Conservation (phyloP, 1,140 invertebrate species). For the Aphidius ervi region DNA sequence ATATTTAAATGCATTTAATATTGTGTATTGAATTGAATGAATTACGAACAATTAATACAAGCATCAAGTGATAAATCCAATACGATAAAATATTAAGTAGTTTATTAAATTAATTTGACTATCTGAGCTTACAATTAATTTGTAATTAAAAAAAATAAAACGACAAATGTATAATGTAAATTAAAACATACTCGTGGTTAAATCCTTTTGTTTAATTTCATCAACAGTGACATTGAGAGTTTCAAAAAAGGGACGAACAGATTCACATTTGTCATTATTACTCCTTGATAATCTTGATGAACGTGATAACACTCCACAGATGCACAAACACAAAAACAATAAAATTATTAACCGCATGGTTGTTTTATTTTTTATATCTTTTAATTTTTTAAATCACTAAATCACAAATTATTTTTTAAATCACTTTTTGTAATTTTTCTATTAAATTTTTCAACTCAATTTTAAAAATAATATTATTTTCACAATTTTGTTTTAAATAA, state of each 20-base stretch:
- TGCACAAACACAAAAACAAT: conserved; percentile 21
- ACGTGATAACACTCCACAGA: conserved; percentile 27
- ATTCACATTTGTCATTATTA: conserved; percentile 29
- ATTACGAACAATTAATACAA: too few species aligned
- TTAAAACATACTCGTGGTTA: conserved; percentile 23
- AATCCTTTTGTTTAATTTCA: conserved; percentile 4
- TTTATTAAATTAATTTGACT: neutral
- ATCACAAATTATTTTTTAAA: neutral
- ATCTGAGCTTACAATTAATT: too few species aligned
- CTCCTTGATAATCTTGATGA: conserved; percentile 25
- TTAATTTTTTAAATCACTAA: neutral
- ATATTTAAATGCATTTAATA: too few species aligned
- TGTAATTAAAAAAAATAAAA: neutral
- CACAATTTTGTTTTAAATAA: too few species aligned
- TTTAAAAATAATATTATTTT: neutral
- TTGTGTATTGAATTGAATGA: neutral
- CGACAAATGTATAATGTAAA: neutral
- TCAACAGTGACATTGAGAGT: conserved; percentile 34
- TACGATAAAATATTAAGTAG: neutral
- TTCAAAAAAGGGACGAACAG: conserved; percentile 35
- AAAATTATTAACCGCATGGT: conserved; percentile 13
- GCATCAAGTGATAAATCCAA: too few species aligned
- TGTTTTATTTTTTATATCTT: conserved; percentile 2
- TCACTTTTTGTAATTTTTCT: neutral
- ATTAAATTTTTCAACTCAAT: neutral